A percentile compares a stretch with the other conserved stretches of the same genome.
Evolutionary conservation across 2,888 invertebrate species (phyloP).

Genomic region (Drosophila quinaria): DNA sequence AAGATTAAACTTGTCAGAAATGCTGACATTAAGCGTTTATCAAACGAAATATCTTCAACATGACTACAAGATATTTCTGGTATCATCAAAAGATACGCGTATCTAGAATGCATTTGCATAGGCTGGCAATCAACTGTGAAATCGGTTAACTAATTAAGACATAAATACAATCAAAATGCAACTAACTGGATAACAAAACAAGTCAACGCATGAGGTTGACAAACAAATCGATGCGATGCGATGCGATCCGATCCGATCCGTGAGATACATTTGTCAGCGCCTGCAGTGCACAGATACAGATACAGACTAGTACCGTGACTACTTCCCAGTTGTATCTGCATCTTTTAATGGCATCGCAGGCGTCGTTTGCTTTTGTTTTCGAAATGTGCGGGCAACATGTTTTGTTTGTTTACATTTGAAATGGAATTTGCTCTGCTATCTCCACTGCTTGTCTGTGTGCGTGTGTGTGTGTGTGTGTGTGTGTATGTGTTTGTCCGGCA

Average conservation of each 20-base stretch:
- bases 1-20: conserved; percentile 38
- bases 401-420: conserved; percentile 73
- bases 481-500: conserved; percentile 12
- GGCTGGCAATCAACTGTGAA: conserved; percentile 46
- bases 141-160: conserved; percentile 58
- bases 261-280: conserved; percentile 25
- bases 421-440: conserved; percentile 65
- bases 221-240: conserved; percentile 11
- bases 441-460: background rate
- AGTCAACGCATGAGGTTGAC: conserved; percentile 15
- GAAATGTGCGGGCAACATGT: conserved; percentile 67
- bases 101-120: conserved; percentile 43
- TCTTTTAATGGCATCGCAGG: conserved; percentile 50
- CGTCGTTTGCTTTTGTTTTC: conserved; percentile 53
- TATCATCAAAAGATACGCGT: conserved; percentile 15
- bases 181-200: conserved; percentile 22
- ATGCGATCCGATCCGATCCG: conserved; percentile 17
- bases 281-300: conserved; percentile 4
- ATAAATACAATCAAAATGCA: conserved; percentile 37
- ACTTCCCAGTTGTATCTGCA: conserved; percentile 42
- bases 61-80: conserved; percentile 10
- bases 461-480: conserved; percentile 2
- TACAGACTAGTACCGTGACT: conserved; percentile 6
- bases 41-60: conserved; percentile 6
- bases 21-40: conserved; percentile 26